Percentiles rank a stretch among this genome's conserved stretches.
Evolutionary conservation across 2,888 invertebrate genomes (phyloP).

Genomic region (Allophyes oxyacanthae): DNA sequence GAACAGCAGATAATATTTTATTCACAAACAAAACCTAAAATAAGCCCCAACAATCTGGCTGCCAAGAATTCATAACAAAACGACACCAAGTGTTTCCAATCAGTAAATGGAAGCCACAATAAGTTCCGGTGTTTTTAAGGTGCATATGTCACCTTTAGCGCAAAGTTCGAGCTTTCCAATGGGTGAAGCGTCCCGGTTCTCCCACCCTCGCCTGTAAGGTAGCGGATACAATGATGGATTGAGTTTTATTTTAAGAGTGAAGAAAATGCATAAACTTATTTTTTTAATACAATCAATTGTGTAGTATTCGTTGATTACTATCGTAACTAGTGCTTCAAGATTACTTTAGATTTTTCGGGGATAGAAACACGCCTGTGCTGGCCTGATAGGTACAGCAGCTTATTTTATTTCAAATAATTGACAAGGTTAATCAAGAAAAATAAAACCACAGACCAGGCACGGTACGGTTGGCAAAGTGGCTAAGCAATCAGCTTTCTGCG

Average conservation of each 20-base stretch:
- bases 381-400: too few species aligned
- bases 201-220: constrained; percentile 14
- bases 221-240: constrained; percentile 19
- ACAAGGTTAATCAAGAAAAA: too few species aligned
- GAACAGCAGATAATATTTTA: constrained; percentile 6
- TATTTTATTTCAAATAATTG: too few species aligned
- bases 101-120: constrained; percentile 59
- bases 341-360: too few species aligned
- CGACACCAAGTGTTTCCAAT: constrained; percentile 36
- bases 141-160: constrained; percentile 69
- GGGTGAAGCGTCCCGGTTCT: constrained; percentile 33
- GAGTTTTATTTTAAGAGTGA: background rate
- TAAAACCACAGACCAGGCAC: too few species aligned
- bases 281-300: too few species aligned
- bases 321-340: too few species aligned
- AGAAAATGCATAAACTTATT: background rate
- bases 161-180: constrained; percentile 56
- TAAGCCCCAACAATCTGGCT: background rate
- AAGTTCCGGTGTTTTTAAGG: constrained; percentile 60
- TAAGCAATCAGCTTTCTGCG: too few species aligned
- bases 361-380: too few species aligned
- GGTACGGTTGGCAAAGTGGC: too few species aligned
- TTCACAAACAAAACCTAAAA: background rate
- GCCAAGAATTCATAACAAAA: constrained; percentile 16
- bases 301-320: too few species aligned